Evolutionary conservation across 2,888 invertebrate species (phyloP).

Genomic region (Drosophila prolongata): DNA sequence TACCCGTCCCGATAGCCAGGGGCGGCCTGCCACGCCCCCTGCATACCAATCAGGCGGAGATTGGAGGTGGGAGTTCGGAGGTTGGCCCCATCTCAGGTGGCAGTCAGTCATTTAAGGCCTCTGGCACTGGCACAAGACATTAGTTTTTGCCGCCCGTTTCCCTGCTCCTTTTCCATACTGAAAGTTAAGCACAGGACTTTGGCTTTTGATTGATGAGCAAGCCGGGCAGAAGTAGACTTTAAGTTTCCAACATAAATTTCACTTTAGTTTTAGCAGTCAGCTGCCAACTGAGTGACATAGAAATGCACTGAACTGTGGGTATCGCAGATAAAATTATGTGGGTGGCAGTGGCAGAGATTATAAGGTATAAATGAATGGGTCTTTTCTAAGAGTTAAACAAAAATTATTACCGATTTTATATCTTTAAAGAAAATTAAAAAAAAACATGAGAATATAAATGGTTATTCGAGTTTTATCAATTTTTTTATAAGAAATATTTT

Average conservation of each 20-base stretch:
- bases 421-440: no score
- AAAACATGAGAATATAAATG: no score
- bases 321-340: slow-evolving; percentile 50
- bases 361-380: background rate
- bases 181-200: slow-evolving; percentile 42
- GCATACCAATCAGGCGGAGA: slow-evolving; percentile 70
- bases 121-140: slow-evolving; percentile 57
- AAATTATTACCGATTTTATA: no score
- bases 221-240: slow-evolving; percentile 45
- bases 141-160: slow-evolving; percentile 43
- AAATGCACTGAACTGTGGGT: slow-evolving; percentile 57
- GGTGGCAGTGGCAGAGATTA: slow-evolving; percentile 2
- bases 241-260: slow-evolving; percentile 52
- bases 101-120: slow-evolving; percentile 56
- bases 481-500: no score
- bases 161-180: background rate
- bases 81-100: slow-evolving; percentile 34
- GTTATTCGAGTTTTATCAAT: no score
- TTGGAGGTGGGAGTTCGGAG: background rate
- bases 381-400: no score
- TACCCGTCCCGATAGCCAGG: slow-evolving; percentile 15
- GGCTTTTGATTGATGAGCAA: slow-evolving; percentile 63
- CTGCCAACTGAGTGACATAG: slow-evolving; percentile 39
- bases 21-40: slow-evolving; percentile 31
- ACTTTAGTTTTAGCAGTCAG: slow-evolving; percentile 11